phyloP scores from a whole-genome alignment of 2,888 invertebrate species.

The Pseudoips prasinana region DNA sequence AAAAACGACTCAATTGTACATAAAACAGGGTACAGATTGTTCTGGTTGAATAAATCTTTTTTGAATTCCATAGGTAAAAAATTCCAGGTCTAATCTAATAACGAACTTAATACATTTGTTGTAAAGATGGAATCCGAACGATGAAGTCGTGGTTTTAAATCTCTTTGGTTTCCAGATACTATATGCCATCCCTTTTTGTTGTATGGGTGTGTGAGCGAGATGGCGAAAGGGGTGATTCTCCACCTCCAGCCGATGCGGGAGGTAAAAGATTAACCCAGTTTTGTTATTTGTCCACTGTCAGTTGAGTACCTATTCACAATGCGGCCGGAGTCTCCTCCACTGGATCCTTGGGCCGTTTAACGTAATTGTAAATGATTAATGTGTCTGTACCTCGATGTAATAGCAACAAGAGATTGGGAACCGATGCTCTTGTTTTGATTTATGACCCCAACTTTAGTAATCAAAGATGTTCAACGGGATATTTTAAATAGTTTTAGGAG shows the following conservation, averaged over 20 bases:
- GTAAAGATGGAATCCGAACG: constrained; percentile 37
- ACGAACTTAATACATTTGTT: constrained; percentile 38
- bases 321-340: constrained; percentile 70
- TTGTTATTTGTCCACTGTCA: constrained; percentile 82
- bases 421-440: constrained; percentile 67
- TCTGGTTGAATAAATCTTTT: constrained; percentile 62
- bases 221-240: constrained; percentile 62
- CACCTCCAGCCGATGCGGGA: constrained; percentile 66
- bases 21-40: constrained; percentile 60
- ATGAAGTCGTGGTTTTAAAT: constrained; percentile 35
- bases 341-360: constrained; percentile 75
- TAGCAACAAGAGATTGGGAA: constrained; percentile 67
- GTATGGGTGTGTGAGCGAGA: constrained; percentile 57
- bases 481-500: constrained; percentile 27
- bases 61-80: constrained; percentile 74
- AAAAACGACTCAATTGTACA: constrained; percentile 57
- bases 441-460: constrained; percentile 52
- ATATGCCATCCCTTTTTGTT: constrained; percentile 62
- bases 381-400: constrained; percentile 66
- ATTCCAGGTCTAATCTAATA: constrained; percentile 43
- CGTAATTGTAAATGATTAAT: constrained; percentile 81
- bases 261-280: constrained; percentile 82
- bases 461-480: constrained; percentile 41
- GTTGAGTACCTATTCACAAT: constrained; percentile 80
- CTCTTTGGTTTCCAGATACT: constrained; percentile 46